Evolutionary conservation across 2,888 invertebrate genomes (phyloP).

Genomic region (Teleiodes luculella): DNA sequence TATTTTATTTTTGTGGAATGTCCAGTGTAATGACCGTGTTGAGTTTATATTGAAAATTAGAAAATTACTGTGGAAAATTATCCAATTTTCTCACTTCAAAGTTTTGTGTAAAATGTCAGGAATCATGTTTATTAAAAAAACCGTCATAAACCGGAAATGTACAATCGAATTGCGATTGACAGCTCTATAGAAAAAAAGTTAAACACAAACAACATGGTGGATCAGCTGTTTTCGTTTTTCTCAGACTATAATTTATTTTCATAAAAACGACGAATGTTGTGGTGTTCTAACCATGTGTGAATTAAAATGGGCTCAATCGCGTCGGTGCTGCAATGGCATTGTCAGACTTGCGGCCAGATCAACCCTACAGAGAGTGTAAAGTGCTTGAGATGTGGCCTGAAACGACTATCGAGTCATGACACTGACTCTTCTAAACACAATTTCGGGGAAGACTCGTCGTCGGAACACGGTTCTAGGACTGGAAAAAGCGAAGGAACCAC

Average conservation of each 20-base stretch:
- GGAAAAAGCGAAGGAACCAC: constrained; percentile 70
- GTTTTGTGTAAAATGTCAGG: no score
- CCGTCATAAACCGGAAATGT: neutral
- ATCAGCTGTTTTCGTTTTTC: constrained; percentile 80
- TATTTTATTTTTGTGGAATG: neutral
- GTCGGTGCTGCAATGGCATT: constrained; percentile 96
- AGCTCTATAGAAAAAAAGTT: constrained; percentile 47
- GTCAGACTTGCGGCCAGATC: constrained; percentile 91
- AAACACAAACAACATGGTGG: constrained; percentile 81
- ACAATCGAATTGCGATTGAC: neutral
- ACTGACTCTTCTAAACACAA: constrained; percentile 61
- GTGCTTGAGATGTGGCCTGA: constrained; percentile 90
- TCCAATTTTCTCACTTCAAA: no score
- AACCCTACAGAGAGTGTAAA: constrained; percentile 91
- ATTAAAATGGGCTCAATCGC: constrained; percentile 93
- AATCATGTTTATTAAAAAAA: no score
- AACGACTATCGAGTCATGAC: constrained; percentile 80
- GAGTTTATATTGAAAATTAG: no score
- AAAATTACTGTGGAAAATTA: no score
- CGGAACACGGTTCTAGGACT: constrained; percentile 61
- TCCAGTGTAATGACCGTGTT: neutral
- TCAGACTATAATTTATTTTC: constrained; percentile 60
- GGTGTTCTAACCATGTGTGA: constrained; percentile 77
- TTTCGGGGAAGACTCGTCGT: constrained; percentile 61
- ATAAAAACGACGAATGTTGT: constrained; percentile 68